Evolutionary conservation across 2,113 vertebrate genomes (phyloP).

Genomic region (Scolopax mira): DNA sequence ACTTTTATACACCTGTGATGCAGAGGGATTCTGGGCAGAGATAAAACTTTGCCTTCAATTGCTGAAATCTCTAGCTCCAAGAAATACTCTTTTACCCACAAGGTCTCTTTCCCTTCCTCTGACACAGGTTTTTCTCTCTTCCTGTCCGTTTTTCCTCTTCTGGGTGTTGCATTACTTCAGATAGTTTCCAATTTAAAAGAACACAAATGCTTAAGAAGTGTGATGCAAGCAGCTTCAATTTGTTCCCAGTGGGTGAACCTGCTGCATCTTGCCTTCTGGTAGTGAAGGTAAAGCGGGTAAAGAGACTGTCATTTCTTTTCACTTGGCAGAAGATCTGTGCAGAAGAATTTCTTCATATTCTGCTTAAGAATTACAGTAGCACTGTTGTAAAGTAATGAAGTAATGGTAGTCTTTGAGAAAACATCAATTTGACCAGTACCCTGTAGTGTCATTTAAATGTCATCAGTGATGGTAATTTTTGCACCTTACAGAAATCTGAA

Average conservation of each 20-base stretch:
- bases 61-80: neutral
- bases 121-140: neutral
- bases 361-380: neutral
- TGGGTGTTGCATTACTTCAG: neutral
- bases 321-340: neutral
- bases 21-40: neutral
- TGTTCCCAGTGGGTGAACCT: neutral
- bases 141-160: neutral
- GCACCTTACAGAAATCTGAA: neutral
- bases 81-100: neutral
- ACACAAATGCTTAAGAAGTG: neutral
- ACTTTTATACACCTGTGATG: neutral
- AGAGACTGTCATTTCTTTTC: neutral
- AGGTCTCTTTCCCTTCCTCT: neutral
- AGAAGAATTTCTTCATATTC: neutral
- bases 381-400: neutral
- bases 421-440: neutral
- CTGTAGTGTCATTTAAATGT: neutral
- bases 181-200: neutral
- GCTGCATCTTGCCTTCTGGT: neutral
- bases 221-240: neutral
- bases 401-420: neutral
- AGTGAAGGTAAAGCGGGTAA: neutral
- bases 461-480: neutral
- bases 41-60: neutral